Evolutionary conservation across 2,113 vertebrate species (phyloP).

Genomic region (Gallinago paraguaiae): DNA sequence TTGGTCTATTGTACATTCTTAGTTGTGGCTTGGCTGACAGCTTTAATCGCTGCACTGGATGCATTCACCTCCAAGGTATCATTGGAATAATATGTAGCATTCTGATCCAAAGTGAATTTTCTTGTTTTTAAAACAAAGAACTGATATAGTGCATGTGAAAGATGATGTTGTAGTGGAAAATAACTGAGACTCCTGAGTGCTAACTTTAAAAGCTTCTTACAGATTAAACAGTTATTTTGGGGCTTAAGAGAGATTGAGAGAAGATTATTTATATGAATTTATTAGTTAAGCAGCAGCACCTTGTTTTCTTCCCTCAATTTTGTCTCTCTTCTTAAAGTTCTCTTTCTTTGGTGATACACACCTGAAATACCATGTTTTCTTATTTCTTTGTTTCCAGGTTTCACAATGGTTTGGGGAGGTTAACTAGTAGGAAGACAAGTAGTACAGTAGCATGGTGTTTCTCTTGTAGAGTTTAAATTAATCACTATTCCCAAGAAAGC

Average conservation of each 20-base stretch:
- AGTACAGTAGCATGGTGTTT: not conserved
- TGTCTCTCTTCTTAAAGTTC: not conserved
- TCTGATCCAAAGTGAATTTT: not conserved
- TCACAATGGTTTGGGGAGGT: not conserved
- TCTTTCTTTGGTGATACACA: not conserved
- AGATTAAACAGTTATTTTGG: conserved; percentile 54
- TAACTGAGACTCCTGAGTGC: conserved; percentile 46
- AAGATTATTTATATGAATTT: conserved; percentile 45
- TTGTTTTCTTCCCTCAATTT: not conserved
- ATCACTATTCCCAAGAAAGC: not conserved
- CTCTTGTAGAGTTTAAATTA: not conserved
- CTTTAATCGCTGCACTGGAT: not conserved
- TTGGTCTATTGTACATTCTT: not conserved
- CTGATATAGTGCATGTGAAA: not conserved
- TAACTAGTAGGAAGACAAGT: not conserved
- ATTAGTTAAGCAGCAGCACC: not conserved
- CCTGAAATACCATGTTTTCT: not conserved
- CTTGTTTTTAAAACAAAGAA: not conserved
- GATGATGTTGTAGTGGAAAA: conserved; percentile 35
- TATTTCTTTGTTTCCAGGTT: not conserved
- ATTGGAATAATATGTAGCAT: not conserved
- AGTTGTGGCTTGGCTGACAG: not conserved
- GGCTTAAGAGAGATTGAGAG: conserved; percentile 1
- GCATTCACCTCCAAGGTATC: not conserved
- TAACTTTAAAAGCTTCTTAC: conserved; percentile 58